Conservation (phyloP, 2,888 invertebrate genomes). For the Periphyllus acericola region DNA sequence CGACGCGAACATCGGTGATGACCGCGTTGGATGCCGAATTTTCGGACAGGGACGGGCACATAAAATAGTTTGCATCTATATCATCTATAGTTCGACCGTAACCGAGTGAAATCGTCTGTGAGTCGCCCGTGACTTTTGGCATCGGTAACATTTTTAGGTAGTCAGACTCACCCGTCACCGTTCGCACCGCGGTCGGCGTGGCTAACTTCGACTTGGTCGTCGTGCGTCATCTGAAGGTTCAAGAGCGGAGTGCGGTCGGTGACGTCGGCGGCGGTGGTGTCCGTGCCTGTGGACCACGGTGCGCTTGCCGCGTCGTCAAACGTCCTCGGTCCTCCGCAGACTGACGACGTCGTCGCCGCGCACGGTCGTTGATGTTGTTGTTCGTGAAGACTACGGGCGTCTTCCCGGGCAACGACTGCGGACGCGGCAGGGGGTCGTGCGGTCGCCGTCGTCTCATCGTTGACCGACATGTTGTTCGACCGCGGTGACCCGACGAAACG, state of each 20-base stretch:
- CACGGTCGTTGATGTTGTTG: background rate
- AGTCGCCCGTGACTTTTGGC: too few relatives aligned
- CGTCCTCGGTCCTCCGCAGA: background rate
- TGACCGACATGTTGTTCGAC: conserved; percentile 26
- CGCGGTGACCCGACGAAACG: background rate
- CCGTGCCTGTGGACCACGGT: background rate
- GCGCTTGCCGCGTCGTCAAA: background rate
- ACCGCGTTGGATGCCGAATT: too few relatives aligned
- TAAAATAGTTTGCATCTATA: too few relatives aligned
- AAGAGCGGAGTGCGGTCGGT: conserved; percentile 47
- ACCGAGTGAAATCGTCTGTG: too few relatives aligned
- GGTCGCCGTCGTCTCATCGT: background rate
- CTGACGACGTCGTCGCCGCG: background rate
- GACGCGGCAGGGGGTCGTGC: background rate
- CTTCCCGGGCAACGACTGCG: background rate
- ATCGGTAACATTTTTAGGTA: too few relatives aligned
- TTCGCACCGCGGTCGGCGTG: background rate
- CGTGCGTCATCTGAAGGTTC: background rate
- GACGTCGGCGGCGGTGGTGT: background rate
- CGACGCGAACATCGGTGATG: too few relatives aligned
- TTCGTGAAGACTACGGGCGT: background rate
- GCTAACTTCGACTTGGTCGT: background rate
- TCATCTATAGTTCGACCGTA: too few relatives aligned
- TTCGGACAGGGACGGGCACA: too few relatives aligned
- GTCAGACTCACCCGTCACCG: conserved; percentile 24